Percentiles rank a stretch among this genome's conserved stretches.
These are phyloP conservation scores for Probosciger aterrimus DNA, from an alignment of 2,113 vertebrate genomes.

Conservation along the genomic window DNA sequence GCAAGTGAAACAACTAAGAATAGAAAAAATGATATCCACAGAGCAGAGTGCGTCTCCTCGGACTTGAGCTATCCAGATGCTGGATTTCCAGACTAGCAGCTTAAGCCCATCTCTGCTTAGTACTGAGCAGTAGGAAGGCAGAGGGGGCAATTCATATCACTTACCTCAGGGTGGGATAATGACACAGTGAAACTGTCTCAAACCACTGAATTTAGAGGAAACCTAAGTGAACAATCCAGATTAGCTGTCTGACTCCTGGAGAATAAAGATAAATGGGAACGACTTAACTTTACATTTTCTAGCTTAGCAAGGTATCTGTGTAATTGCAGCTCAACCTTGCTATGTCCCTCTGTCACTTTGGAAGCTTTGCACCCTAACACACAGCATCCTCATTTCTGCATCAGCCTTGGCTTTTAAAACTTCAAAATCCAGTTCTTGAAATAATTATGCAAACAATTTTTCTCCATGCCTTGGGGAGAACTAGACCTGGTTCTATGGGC, in stretches of 20 bases:
- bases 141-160: not conserved
- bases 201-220: not conserved
- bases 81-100: not conserved
- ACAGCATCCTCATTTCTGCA: not conserved
- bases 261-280: not conserved
- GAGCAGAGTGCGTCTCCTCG: not conserved
- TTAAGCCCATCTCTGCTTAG: not conserved
- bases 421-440: not conserved
- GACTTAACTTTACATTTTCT: not conserved
- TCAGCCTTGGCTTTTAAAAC: not conserved
- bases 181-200: not conserved
- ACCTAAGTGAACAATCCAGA: not conserved
- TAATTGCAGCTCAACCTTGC: not conserved
- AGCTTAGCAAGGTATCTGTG: accelerated
- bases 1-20: not conserved
- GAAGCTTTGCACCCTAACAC: not conserved
- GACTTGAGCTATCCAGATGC: not conserved
- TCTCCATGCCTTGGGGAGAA: not conserved
- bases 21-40: not conserved
- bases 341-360: not conserved
- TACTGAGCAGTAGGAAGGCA: not conserved
- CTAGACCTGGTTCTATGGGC: not conserved
- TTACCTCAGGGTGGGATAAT: not conserved
- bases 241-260: not conserved
- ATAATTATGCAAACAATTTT: not conserved